phyloP scores from a whole-genome alignment of 2,888 invertebrate genomes.

The Noctuana brunneofusca region DNA sequence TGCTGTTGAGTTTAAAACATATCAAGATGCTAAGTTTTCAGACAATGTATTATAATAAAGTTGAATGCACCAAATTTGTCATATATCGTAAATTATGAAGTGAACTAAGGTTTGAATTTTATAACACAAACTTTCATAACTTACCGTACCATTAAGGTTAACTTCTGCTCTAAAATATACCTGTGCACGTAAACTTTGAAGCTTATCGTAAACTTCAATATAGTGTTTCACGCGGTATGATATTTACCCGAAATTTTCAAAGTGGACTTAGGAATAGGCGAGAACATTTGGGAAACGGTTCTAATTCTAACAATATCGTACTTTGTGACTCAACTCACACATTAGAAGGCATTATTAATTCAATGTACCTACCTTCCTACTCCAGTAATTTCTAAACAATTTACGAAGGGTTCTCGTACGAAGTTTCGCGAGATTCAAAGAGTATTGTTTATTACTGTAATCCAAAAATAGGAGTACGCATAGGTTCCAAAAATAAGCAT shows the following conservation, averaged over 20 bases:
- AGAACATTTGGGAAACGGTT: constrained; percentile 22
- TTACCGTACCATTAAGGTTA: constrained; percentile 9
- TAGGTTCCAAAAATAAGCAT: no score
- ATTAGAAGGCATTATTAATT: constrained; percentile 41
- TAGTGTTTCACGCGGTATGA: constrained; percentile 15
- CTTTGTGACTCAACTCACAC: constrained; percentile 31
- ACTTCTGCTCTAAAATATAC: constrained; percentile 11
- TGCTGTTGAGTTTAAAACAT: constrained; percentile 4
- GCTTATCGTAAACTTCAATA: constrained; percentile 35
- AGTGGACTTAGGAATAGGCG: constrained; percentile 28
- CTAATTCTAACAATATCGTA: constrained; percentile 28
- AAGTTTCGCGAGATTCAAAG: neutral
- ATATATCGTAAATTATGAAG: constrained; percentile 1
- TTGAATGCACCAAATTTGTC: constrained; percentile 17
- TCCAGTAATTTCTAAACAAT: neutral
- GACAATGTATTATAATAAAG: constrained; percentile 11
- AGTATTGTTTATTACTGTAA: no score
- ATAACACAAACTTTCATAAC: constrained; percentile 13
- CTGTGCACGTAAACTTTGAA: constrained; percentile 24
- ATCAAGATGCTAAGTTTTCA: constrained; percentile 10
- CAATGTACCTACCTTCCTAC: constrained; percentile 35
- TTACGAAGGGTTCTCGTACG: neutral
- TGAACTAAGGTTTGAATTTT: constrained; percentile 10
- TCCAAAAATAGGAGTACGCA: no score
- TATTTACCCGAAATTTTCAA: constrained; percentile 31